Evolutionary conservation across 2,113 vertebrate genomes (phyloP), one percentile per base, ranked within the genome.

Genomic region (Salvator merianae): DNA sequence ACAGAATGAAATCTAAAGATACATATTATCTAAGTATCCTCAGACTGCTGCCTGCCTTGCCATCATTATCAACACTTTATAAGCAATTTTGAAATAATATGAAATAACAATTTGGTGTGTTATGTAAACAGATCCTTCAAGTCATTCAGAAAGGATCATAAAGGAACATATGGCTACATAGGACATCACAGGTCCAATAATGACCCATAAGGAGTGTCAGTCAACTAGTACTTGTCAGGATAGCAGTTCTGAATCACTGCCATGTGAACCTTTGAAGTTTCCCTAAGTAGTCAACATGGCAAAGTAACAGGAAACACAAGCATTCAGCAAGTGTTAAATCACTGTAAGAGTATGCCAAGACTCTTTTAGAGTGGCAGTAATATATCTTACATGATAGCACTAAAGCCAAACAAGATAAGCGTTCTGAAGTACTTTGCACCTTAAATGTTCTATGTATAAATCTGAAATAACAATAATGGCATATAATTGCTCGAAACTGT

Each of bases 391-490:
- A 80, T 30, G 43, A 69, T 14, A 53, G 7, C 30, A 69, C 12
- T 43, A 5, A 80, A 14, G 43, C 65, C 65, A 69, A 80, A 7
- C 18, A 69, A 53, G 63, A 68, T 8, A 50, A 69, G 65, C 20
- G 7, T 69, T 69, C 65, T 80, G 32, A 80, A 80, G 79, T 50
- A 69, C 40, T 53, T 69, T 69, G 65, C 65, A 80, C 65, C 79
- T 80, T 68, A 50, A 22, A 43, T 3, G 40, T 69, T 80, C 40
- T 80, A 69, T 69, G 34, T 69, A 79, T 68, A 68, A 79, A 68
- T 32, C 38, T 66, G 66, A 80, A 80, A 80, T 34, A 77, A 77
- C 32, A 50, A 50, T 69, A 80, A 80, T 80, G 78, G 70, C 32
- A 3, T 77, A 53, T 84, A 43, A 18, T 38, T 36, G 16, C 7